Evolutionary conservation across 2,797 vertebrate genomes (phyloP).

Genomic region (Squalus acanthias): DNA sequence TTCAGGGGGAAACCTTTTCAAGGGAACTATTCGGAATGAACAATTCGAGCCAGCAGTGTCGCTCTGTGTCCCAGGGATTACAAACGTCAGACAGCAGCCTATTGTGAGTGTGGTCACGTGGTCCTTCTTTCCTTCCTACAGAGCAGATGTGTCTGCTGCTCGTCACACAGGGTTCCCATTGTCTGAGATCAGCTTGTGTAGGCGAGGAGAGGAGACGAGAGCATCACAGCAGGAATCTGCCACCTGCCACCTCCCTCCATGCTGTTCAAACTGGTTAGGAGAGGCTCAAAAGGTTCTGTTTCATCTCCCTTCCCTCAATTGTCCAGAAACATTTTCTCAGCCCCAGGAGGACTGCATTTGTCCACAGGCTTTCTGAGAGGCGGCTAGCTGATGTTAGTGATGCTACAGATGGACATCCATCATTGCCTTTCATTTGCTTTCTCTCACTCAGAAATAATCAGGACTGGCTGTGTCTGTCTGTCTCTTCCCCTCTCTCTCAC

Average conservation of each 20-base stretch:
- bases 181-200: neutral
- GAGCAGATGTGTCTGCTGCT: neutral
- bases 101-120: neutral
- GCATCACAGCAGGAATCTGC: neutral
- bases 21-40: neutral
- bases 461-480: neutral
- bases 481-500: neutral
- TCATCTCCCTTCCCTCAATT: neutral
- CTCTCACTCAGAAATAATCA: neutral
- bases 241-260: neutral
- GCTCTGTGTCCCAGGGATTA: neutral
- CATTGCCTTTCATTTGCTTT: neutral
- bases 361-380: neutral
- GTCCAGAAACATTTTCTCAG: neutral
- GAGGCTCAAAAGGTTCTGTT: neutral
- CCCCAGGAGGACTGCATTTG: neutral
- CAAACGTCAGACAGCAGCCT: neutral
- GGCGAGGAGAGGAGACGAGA: neutral
- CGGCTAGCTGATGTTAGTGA: neutral
- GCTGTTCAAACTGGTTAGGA: neutral
- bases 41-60: constrained; percentile 1
- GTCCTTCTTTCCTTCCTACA: neutral
- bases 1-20: neutral
- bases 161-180: neutral
- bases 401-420: neutral